Percentiles rank a stretch among this genome's conserved stretches.
Conservation (phyloP, 2,797 vertebrate species). For the Lutjanus argentimaculatus region DNA sequence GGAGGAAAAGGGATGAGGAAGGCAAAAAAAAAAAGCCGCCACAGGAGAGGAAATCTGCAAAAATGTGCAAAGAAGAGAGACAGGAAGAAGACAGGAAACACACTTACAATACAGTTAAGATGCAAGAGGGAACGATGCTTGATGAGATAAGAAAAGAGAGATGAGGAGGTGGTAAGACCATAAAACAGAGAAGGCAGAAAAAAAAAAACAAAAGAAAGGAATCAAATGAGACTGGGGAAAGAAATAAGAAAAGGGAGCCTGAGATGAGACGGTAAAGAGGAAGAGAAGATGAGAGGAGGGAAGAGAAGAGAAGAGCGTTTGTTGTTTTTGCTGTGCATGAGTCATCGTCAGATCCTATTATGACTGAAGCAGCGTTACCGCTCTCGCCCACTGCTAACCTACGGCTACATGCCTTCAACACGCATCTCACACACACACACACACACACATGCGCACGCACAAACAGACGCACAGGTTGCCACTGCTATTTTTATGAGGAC, state of each 20-base stretch:
- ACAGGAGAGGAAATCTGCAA: background rate
- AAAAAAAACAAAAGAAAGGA: constrained; percentile 22
- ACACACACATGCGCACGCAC: constrained; percentile 15
- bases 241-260: constrained; percentile 21
- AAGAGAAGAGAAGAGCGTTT: constrained; percentile 62
- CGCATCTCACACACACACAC: constrained; percentile 40
- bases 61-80: constrained; percentile 7
- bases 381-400: constrained; percentile 78
- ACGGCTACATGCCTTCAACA: constrained; percentile 71
- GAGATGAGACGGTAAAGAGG: constrained; percentile 43
- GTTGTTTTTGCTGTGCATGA: constrained; percentile 74
- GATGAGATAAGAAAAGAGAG: constrained; percentile 37
- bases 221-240: constrained; percentile 31
- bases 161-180: constrained; percentile 46
- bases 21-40: constrained; percentile 13
- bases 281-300: constrained; percentile 51
- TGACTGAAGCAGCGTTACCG: constrained; percentile 76
- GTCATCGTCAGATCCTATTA: constrained; percentile 82
- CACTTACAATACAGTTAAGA: constrained; percentile 39
- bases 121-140: constrained; percentile 28
- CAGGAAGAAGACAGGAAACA: constrained; percentile 13
- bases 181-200: constrained; percentile 10
- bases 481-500: constrained; percentile 35
- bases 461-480: constrained; percentile 10
- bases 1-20: constrained; percentile 5